phyloP scores from a whole-genome alignment of 2,113 vertebrate genomes.

The Trogon melanurus region DNA sequence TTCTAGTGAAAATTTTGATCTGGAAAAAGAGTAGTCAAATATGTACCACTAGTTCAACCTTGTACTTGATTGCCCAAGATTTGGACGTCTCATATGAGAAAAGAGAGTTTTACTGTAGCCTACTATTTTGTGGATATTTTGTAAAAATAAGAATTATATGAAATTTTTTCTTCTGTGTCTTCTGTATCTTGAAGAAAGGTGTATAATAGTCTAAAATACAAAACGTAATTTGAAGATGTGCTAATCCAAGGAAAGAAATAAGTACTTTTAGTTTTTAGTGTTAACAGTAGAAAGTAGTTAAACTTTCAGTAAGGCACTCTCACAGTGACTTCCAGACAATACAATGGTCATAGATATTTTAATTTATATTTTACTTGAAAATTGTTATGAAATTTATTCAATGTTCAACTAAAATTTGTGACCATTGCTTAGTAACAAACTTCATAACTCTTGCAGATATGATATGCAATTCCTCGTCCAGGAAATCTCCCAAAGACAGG shows the following conservation, averaged over 20 bases:
- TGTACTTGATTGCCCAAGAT: background rate
- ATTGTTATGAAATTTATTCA: background rate
- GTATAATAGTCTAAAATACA: background rate
- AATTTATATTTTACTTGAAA: background rate
- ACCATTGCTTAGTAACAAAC: background rate
- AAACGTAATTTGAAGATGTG: background rate
- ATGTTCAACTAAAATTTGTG: background rate
- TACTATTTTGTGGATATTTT: background rate
- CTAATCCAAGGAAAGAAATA: background rate
- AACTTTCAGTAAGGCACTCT: background rate
- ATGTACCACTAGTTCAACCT: background rate
- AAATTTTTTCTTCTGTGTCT: background rate
- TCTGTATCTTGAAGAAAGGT: background rate
- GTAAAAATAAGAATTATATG: background rate
- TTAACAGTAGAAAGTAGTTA: background rate
- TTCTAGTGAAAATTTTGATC: background rate
- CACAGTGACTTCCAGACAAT: background rate
- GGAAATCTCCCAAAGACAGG: background rate
- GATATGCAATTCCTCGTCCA: background rate
- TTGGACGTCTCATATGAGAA: background rate
- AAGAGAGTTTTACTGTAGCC: background rate
- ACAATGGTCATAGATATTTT: background rate
- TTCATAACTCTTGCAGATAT: background rate
- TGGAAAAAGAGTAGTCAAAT: background rate
- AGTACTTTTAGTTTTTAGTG: background rate